Evolutionary conservation across 2,113 vertebrate genomes (phyloP), one percentile per base, ranked within the genome.

Genomic region (Ranitomeya variabilis): DNA sequence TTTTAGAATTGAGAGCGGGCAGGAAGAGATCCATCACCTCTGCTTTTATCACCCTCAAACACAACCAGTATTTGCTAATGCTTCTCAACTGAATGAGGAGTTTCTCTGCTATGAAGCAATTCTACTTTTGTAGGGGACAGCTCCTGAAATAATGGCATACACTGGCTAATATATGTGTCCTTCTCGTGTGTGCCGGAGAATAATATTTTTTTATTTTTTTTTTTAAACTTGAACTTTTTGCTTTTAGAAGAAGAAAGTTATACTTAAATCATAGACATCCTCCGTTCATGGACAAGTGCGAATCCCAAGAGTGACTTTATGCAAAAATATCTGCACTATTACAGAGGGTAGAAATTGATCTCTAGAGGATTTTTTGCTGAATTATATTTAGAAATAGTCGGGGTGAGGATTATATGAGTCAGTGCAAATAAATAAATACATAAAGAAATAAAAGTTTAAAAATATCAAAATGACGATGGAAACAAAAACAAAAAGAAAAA

Each of bases 31-130:
- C 69, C 79, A 89, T 89, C 87, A 89, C 60, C 83, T 77, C 83
- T 21, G 87, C 87, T 84, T 89, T 89, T 89, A 89, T 89, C 87
- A 89, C 87, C 81, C 80, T 89, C 87, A 89, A 89, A 89, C 87
- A 89, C 81, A 84, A 73, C 71, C 73, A 66, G 87, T 84, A 84
- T 89, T 89, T 84, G 71, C 87, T 89, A 89, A 89, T 84, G 81
- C 73, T 84, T 66, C 71, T 84, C 59, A 78, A 55, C 81, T 19
- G 81, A 89, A 89, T 78, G 71, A 89, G 87, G 87, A 89, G 81
- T 84, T 89, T 89, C 87, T 89, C 60, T 84, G 57, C 87, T 77
- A 84, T 51, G 87, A 89, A 89, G 81, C 87, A 89, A 89, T 84
- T 84, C 51, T 84, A 89, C 87, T 89, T 89, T 89, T 89, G 87